Evolutionary conservation across 2,888 invertebrate species (phyloP), one percentile per base, ranked within the genome.

Genomic region (Deroplatys truncata): DNA sequence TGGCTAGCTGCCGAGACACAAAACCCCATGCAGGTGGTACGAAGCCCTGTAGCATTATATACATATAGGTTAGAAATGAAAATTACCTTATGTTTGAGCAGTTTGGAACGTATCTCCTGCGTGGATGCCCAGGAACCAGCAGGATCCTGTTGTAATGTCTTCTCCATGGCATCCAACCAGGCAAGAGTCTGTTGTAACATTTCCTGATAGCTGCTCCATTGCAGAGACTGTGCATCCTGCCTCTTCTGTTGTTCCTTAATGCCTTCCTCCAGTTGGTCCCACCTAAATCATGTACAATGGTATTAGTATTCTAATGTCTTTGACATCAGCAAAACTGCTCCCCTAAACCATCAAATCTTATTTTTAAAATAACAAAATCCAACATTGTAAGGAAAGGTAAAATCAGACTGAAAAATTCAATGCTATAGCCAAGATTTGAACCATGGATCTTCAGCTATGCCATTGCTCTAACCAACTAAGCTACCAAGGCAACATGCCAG

Each of bases 111-210:
- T 15, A 98, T 96, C 93, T 98, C 98, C 93, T 97, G 98, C 9
- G 97, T 95, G 4, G 97, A 97, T 86, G 96, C 96, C 94, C 97
- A 96, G 84, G 96, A 95, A 7, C 95, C 94, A 4, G 96, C 95
- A 91, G 96, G 96, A 92, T 97, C 96, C 84, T 95, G 94, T 91
- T 96, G 96, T 15, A 97, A 94, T 0, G 95, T 94, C 92, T 97
- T 97, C 93, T 98, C 98, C 94, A 97, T 97, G 82, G 96, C 95
- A 91, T 98, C 97, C 91, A 98, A 94, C 98, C 98, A 98, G n/a
- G 96, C 95, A 10, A 97, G 93, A 20, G 97, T 96, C 93, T 98
- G 98, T 91, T 97, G 96, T 13, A 98, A 93, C 84, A 96, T 97
- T 92, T 98, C 98, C 93, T 98, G 97, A 92, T 98, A 98, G 92